Conservation (phyloP, 92 coral and sea anemone genomes). For the Parazoanthus darwini region DNA sequence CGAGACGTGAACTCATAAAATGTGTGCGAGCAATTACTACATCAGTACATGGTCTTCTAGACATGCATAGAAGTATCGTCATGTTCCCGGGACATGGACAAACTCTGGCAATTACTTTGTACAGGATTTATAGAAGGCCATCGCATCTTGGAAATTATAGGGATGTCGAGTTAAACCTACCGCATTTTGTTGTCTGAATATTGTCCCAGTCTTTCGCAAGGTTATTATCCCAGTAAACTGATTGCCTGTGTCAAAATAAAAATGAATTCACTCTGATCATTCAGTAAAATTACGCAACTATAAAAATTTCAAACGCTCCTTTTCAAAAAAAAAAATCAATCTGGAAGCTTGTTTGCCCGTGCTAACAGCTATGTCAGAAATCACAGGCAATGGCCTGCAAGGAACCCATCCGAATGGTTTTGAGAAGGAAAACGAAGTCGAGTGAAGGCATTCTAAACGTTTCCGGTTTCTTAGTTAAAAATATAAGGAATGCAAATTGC, state of each 20-base stretch:
- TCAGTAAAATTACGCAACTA: not conserved
- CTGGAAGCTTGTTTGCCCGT: not conserved
- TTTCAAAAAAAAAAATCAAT: not conserved
- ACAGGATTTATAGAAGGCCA: not conserved
- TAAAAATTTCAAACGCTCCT: not conserved
- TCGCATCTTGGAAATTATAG: too few species aligned
- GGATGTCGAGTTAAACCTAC: slow-evolving; percentile 29
- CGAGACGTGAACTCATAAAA: too few species aligned
- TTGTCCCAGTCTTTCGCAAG: slow-evolving; percentile 87
- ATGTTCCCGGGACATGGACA: not conserved
- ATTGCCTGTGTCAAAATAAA: slow-evolving; percentile 59
- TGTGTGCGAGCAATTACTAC: too few species aligned
- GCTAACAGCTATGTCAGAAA: too few species aligned
- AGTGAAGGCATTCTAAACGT: not conserved
- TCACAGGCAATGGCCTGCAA: too few species aligned
- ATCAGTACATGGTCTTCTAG: too few species aligned
- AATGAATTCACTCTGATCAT: not conserved
- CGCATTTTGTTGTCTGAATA: slow-evolving; percentile 56
- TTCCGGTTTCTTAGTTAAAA: not conserved
- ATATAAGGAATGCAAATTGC: not conserved
- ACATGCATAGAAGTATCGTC: too few species aligned
- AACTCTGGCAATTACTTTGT: not conserved
- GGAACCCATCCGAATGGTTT: too few species aligned
- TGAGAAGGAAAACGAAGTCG: too few species aligned
- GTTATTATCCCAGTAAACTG: slow-evolving; percentile 95